Evolutionary conservation across 1,140 invertebrate species (phyloP), one percentile per base, ranked within the genome.

Genomic region (Lineus longissimus): DNA sequence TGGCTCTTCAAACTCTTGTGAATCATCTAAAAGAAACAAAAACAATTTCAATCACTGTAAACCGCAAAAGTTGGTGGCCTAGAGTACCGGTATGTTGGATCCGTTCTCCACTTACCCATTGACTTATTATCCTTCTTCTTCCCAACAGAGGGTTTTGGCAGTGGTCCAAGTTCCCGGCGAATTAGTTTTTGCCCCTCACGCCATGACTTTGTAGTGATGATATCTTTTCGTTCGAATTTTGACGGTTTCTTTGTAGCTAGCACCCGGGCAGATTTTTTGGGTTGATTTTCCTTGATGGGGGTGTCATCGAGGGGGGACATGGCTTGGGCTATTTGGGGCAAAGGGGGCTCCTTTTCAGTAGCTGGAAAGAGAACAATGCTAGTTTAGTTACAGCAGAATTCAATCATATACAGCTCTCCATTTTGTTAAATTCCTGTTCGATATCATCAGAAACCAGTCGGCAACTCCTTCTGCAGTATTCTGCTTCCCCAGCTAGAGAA

Each of bases 171-270:
- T 56, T 76, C 72, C 41, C 72, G 62, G 17, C 72, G 43, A 1
- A 80, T 63, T 1, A 76, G 45, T 55, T 80, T 71, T 56, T 80
- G 78, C 13, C 76, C 78, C 7, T 70, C 73, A 23, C 76, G 55
- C 78, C 78, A 80, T 31, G 78, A 77, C 2, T 72, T 75, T 4
- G 76, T 77, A 9, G 78, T 78, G 54, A 80, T 80, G 15, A 78
- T 19, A 65, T 67, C 56, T 65, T 61, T 64, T 62, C 59, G 64
- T 40, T 65, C 65, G 56, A 45, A 43, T 58, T 68, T 64, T 17
- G 63, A 61, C 58, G 66, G 60, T 65, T 72, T 72, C 36, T 71
- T 74, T 19, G 63, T 55, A 51, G 72, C 70, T 19, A 75, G 62
- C 27, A 76, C 66, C 55, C 75, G 61, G 17, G 67, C 67, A 17